Evolutionary conservation across 2,113 vertebrate genomes (phyloP), one percentile per base, ranked within the genome.

Genomic region (Stictonetta naevosa): DNA sequence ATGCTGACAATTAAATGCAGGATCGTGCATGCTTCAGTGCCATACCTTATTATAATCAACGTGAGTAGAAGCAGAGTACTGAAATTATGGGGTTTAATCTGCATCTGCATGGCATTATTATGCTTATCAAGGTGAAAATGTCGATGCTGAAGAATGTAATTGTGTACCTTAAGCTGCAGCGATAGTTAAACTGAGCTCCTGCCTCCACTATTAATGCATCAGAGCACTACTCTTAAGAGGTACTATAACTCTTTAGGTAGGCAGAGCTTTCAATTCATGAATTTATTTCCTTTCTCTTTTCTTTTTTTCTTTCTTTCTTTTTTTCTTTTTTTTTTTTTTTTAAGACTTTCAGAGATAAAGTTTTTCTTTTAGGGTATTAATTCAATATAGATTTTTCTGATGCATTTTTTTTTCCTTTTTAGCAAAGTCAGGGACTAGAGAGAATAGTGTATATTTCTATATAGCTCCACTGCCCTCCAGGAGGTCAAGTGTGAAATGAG

Each of bases 51-150:
- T 97, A 97, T 96, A 95, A 96, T 93, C 79, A 92, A 93, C 3
- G n/a, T 96, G 92, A 97, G 92, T 23, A 81, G 95, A 92, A 93
- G 90, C 93, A 94, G 81, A 93, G 95, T 85, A 94, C 92, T 95
- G 94, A 97, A 97, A 97, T 97, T 91, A 97, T 53, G 74, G 92
- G 83, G 60, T 97, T 97, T 86, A 74, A 78, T 71, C 90, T 90
- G 75, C 91, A 94, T 97, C 85, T 95, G 83, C 79, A 67, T 89
- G 90, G 91, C 94, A 97, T 97, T 97, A 93, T 97, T 97, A 96
- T 96, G 89, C 95, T 95, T 92, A 92, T 90, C 92, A 96, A 97
- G 96, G 97, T 97, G 95, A 97, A 97, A 96, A 89, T 93, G 88
- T 96, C 72, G 20, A 73, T 3, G 42, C 59, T 84, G 89, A 95